Evolutionary conservation across 2,888 invertebrate genomes (phyloP).

Genomic region (Ennomos quercinarius): DNA sequence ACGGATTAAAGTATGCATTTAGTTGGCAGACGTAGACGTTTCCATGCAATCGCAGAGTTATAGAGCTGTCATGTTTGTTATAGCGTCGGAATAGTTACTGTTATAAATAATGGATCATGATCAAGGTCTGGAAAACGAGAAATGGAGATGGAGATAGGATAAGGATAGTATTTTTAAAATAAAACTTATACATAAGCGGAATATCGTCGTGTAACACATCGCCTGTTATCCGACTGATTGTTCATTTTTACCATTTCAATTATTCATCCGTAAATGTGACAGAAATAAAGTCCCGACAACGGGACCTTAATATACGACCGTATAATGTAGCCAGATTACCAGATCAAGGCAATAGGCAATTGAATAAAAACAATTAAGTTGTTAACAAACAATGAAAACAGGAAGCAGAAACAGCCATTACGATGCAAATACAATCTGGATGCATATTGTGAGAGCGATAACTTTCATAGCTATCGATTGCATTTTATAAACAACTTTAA

Average conservation of each 20-base stretch:
- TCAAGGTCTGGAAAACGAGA: neutral
- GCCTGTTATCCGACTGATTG: too few relatives aligned
- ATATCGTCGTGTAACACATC: too few relatives aligned
- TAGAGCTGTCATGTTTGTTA: conserved; percentile 7
- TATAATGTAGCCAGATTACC: conserved; percentile 15
- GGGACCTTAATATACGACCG: conserved; percentile 15
- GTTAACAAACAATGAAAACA: conserved; percentile 43
- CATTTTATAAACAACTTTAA: conserved; percentile 80
- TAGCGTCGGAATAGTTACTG: neutral
- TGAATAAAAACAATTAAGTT: conserved; percentile 28
- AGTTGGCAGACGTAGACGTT: conserved; percentile 23
- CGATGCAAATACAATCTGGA: conserved; percentile 47
- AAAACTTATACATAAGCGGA: too few relatives aligned
- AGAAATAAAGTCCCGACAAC: too few relatives aligned
- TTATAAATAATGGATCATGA: conserved; percentile 1
- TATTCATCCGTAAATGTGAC: too few relatives aligned
- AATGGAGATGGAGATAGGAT: neutral
- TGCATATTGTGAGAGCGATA: conserved; percentile 53
- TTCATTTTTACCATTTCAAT: too few relatives aligned
- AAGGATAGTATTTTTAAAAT: neutral
- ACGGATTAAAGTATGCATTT: conserved; percentile 29
- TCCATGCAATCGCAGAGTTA: conserved; percentile 15
- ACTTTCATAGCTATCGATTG: conserved; percentile 63
- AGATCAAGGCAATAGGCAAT: conserved; percentile 15
- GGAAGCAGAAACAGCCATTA: conserved; percentile 43